Evolutionary conservation across 2,797 vertebrate species (phyloP), one percentile per base, ranked within the genome.

Genomic region (Margarornis squamiger): DNA sequence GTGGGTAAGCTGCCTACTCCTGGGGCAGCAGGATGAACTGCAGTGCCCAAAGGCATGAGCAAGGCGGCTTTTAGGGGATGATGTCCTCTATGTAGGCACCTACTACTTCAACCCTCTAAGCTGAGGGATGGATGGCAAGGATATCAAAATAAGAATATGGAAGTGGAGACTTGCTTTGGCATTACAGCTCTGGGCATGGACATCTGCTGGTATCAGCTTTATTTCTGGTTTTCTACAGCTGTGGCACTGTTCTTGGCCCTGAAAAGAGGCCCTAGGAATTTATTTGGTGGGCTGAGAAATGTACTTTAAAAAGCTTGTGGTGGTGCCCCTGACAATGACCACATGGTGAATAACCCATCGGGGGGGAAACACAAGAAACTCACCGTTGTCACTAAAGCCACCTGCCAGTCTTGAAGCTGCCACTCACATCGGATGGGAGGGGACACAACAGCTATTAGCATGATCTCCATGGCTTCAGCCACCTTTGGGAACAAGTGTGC

Each of bases 381-480:
- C 97, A 99, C 99, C 15, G 98, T 99, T 90, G 99, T 99, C 79
- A 99, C 99, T 14, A 99, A 97, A 1, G 99, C 99, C 88, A 99
- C 99, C 97, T 99, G 98, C 99, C 99, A 99, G 79, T 99, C 98
- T 8, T 98, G 93, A 86, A 99, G 98, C 55, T 70, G 98, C 99
- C 99, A 99, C 94, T 99, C 99, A 2, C 99, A 99, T 23, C 98
- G 98, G 78, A 99, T 99, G 95, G 99, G 98, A 4, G 99, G 99
- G 63, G 99, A 99, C 52, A 99, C 98, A 3, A 99, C 98, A 1
- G 99, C 99, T 57, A 99, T 96, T 21, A 99, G 94, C 99, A 99
- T 99, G 97, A 99, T 99, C 98, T 99, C 99, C 99, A 99, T 99
- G 14, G 99, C 99, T 96, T 99, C 99, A 1, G 97, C 98, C 30